Conservation (phyloP, 2,888 invertebrate genomes). For the Cyaniris semiargus region DNA sequence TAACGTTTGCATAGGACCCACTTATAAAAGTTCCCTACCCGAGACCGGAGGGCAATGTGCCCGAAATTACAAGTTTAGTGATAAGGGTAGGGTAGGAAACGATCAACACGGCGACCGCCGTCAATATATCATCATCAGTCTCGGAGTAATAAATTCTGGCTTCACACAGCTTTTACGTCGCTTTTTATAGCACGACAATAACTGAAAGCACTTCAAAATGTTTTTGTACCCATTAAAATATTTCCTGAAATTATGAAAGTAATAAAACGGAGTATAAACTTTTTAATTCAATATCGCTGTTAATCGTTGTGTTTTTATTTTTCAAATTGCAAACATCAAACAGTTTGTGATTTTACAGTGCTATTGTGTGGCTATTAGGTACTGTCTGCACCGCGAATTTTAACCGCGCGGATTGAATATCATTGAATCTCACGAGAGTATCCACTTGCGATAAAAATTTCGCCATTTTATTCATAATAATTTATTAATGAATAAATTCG, state of each 20-base stretch:
- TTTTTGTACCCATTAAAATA: conserved; percentile 27
- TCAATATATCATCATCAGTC: conserved; percentile 80
- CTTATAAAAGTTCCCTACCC: conserved; percentile 55
- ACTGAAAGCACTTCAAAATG: conserved; percentile 19
- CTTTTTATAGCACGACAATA: conserved; percentile 45
- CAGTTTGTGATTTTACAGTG: background rate
- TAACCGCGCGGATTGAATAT: no score
- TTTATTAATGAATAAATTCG: no score
- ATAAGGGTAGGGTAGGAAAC: conserved; percentile 79
- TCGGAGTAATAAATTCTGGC: conserved; percentile 70
- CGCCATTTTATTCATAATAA: no score
- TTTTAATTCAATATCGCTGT: conserved; percentile 9
- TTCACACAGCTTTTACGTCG: conserved; percentile 64
- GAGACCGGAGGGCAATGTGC: conserved; percentile 72
- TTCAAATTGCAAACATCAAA: background rate
- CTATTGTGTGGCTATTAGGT: background rate
- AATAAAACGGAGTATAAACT: background rate
- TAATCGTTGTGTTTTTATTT: background rate
- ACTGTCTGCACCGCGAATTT: no score
- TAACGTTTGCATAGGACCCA: conserved; percentile 26
- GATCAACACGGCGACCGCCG: conserved; percentile 75
- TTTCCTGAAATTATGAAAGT: conserved; percentile 22
- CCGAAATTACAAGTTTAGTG: conserved; percentile 72
- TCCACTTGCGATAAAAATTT: no score
- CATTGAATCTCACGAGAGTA: no score